Conservation (phyloP, 2,113 vertebrate genomes). For the Tragulus kanchil region DNA sequence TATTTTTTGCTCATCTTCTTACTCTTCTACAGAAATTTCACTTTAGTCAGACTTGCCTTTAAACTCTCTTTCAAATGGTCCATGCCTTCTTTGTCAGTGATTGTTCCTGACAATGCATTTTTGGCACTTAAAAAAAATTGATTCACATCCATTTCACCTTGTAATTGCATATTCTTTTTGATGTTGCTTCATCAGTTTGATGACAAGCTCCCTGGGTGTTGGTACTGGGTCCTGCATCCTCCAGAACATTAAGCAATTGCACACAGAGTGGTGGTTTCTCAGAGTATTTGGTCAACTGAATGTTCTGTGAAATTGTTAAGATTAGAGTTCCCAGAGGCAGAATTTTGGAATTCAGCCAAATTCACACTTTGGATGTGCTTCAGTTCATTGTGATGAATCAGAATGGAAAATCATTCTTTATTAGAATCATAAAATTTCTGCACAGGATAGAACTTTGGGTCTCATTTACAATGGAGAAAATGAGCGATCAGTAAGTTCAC, state of each 20-base stretch:
- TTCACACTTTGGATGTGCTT: background rate
- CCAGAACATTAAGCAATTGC: conserved; percentile 1
- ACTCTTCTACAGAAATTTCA: background rate
- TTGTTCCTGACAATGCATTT: background rate
- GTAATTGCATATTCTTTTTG: background rate
- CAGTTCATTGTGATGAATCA: conserved; percentile 56
- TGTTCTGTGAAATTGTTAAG: conserved; percentile 3
- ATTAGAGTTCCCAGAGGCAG: conserved; percentile 29
- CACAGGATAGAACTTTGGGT: background rate
- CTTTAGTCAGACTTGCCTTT: conserved; percentile 24
- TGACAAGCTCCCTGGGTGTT: background rate
- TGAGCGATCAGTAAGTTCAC: background rate
- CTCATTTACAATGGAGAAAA: background rate
- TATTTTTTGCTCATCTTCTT: background rate
- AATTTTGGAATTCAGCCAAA: conserved; percentile 56
- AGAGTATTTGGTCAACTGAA: conserved; percentile 35
- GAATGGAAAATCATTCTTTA: conserved; percentile 59
- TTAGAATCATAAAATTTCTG: conserved; percentile 49
- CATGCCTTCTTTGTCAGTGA: background rate
- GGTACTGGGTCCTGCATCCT: background rate
- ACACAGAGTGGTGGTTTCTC: background rate
- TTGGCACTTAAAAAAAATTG: background rate
- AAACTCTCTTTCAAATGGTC: background rate
- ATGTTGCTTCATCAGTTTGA: background rate
- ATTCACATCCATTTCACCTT: background rate